Conservation (phyloP, 2,888 invertebrate species). For the Serripes groenlandicus region DNA sequence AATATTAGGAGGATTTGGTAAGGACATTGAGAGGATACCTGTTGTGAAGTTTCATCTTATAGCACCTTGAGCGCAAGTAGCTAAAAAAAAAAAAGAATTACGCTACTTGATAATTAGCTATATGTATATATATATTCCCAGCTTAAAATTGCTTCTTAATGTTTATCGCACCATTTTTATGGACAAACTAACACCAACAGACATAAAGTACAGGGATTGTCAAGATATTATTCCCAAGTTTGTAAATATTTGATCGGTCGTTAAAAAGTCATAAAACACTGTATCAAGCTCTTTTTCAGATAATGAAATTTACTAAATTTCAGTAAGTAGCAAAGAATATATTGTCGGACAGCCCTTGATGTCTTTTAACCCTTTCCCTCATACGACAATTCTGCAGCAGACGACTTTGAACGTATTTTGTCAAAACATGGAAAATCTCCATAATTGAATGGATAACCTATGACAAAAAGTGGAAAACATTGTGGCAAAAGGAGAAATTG, state of each 20-base stretch:
- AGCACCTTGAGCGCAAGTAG: no score
- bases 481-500: no score
- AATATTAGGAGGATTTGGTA: no score
- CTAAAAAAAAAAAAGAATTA: background rate
- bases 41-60: no score
- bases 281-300: constrained; percentile 2
- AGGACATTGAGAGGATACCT: no score
- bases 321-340: background rate
- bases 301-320: background rate
- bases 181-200: no score
- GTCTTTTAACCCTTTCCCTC: no score
- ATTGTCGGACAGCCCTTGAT: background rate
- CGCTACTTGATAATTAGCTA: background rate
- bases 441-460: background rate
- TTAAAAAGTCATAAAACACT: constrained; percentile 19
- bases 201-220: no score
- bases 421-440: background rate
- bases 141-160: background rate
- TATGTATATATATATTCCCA: background rate
- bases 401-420: background rate
- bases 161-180: no score
- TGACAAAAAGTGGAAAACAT: background rate
- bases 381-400: background rate
- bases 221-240: background rate
- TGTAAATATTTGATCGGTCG: constrained; percentile 22